phyloP scores from a whole-genome alignment of 1,140 invertebrate genomes.

The Lasioglossum albipes region DNA sequence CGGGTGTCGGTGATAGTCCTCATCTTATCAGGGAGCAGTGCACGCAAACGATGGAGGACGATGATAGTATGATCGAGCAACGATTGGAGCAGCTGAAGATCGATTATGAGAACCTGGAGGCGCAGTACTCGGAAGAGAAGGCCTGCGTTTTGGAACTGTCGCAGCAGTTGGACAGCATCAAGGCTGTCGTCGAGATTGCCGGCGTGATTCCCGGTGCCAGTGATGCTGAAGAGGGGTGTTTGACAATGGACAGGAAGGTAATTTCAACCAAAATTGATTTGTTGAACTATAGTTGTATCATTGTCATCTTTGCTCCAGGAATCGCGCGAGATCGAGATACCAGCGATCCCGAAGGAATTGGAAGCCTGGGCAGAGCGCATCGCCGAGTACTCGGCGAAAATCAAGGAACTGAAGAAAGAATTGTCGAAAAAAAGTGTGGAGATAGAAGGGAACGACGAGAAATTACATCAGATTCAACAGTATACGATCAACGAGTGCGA shows the following conservation, averaged over 20 bases:
- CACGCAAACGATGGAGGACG: constrained; percentile 20
- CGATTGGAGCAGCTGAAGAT: constrained; percentile 55
- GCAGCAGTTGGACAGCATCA: neutral
- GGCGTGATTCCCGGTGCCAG: neutral
- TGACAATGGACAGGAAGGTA: too few species aligned
- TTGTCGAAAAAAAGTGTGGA: too few species aligned
- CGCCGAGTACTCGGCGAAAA: constrained; percentile 58
- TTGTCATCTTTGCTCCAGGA: too few species aligned
- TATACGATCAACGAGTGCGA: too few species aligned
- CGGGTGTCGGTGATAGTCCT: constrained; percentile 5
- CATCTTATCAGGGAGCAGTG: constrained; percentile 28
- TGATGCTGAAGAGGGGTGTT: too few species aligned
- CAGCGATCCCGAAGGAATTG: constrained; percentile 46
- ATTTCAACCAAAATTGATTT: too few species aligned
- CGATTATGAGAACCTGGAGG: constrained; percentile 61
- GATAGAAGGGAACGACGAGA: too few species aligned
- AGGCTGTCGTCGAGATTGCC: neutral
- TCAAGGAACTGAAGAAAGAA: constrained; percentile 64
- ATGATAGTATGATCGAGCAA: too few species aligned
- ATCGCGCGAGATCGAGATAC: constrained; percentile 55
- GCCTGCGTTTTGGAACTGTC: neutral
- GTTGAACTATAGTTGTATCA: too few species aligned
- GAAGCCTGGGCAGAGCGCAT: constrained; percentile 54
- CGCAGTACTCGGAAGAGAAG: constrained; percentile 59
- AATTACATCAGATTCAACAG: too few species aligned